phyloP scores from a whole-genome alignment of 1,140 invertebrate species.

The Brachystomella parvula region DNA sequence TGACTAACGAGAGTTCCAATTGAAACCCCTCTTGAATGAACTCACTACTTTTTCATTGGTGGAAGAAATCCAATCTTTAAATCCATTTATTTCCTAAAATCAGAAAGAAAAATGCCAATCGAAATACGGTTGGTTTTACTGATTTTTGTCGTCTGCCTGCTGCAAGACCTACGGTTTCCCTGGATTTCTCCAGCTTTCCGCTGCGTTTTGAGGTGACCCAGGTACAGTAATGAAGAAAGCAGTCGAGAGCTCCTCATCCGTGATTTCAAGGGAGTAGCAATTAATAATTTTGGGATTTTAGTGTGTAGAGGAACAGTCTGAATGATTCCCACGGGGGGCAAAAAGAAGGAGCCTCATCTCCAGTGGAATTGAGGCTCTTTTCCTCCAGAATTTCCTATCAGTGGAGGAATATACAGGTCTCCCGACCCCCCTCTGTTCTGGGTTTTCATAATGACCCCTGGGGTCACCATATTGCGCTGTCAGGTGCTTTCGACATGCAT shows the following conservation, averaged over 20 bases:
- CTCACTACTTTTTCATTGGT: not conserved
- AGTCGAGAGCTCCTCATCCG: not conserved
- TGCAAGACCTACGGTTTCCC: no score
- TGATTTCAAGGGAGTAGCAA: not conserved
- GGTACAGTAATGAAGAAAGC: no score
- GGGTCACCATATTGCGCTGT: slow-evolving; percentile 37
- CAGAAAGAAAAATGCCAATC: not conserved
- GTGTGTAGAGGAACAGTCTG: not conserved
- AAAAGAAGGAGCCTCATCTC: not conserved
- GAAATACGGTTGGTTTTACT: not conserved
- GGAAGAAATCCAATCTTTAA: not conserved
- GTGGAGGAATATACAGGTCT: slow-evolving; percentile 23
- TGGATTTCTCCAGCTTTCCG: no score
- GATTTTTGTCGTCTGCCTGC: no score
- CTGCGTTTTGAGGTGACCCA: no score
- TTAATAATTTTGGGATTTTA: not conserved
- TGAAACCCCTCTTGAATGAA: not conserved
- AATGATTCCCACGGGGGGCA: not conserved
- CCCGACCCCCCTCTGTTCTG: slow-evolving; percentile 29
- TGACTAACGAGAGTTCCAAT: not conserved
- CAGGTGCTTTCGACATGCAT: slow-evolving; percentile 37
- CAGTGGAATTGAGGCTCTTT: not conserved
- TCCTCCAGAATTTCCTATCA: not conserved
- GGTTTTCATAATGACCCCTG: slow-evolving; percentile 36
- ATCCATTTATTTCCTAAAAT: not conserved